phyloP scores from a whole-genome alignment of 2,113 vertebrate genomes.

The Pogona vitticeps region DNA sequence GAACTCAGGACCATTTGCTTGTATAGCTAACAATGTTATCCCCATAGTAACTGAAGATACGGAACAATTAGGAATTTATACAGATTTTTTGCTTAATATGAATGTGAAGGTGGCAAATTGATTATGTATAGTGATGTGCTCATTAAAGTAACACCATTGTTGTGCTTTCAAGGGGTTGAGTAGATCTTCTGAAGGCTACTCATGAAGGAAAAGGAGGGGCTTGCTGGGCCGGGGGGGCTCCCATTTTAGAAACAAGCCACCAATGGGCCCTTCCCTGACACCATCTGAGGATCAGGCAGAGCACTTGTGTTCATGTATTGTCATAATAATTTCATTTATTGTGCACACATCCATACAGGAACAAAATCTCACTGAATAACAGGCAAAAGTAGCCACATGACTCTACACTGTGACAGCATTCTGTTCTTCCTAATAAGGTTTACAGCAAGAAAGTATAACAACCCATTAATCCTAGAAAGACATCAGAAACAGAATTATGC shows the following conservation, averaged over 20 bases:
- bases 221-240: too few species aligned
- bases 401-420: background rate
- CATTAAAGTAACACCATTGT: background rate
- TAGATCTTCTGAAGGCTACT: background rate
- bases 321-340: background rate
- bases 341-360: background rate
- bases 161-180: background rate
- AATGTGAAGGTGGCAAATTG: background rate
- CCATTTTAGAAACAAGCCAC: too few species aligned
- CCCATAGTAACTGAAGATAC: background rate
- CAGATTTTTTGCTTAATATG: background rate
- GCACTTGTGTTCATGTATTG: background rate
- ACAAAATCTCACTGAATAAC: background rate
- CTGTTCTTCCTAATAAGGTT: background rate
- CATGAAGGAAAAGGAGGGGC: background rate
- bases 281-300: too few species aligned
- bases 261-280: too few species aligned
- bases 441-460: background rate
- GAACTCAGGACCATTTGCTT: background rate
- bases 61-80: too few species aligned
- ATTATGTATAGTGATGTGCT: background rate
- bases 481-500: background rate
- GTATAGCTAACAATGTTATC: background rate
- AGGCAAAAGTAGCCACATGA: background rate
- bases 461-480: background rate